Evolutionary conservation across 2,888 invertebrate species (phyloP).

Genomic region (Blera fallax): DNA sequence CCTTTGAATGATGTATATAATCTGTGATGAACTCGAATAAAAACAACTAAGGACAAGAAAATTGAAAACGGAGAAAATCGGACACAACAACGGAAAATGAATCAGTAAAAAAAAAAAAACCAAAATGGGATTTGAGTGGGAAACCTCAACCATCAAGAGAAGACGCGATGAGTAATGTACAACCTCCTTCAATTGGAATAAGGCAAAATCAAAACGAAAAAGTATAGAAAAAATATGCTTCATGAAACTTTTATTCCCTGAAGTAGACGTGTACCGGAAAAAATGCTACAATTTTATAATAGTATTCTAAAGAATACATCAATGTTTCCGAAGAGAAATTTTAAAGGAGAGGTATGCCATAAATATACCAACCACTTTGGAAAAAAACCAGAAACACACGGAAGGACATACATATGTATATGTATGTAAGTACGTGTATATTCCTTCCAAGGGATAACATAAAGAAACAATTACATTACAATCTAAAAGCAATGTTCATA

Average conservation of each 20-base stretch:
- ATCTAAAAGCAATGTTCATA: constrained; percentile 60
- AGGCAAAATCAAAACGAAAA: neutral
- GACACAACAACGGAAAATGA: neutral
- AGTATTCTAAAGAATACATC: neutral
- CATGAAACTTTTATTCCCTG: neutral
- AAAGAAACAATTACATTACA: constrained; percentile 36
- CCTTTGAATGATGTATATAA: neutral
- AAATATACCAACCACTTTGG: neutral
- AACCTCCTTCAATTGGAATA: neutral
- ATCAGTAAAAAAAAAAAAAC: neutral
- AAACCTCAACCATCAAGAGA: neutral
- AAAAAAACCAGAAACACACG: neutral
- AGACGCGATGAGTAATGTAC: neutral
- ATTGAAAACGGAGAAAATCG: neutral
- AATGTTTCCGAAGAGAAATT: neutral
- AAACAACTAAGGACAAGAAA: neutral
- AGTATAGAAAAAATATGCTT: neutral
- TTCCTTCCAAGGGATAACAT: neutral
- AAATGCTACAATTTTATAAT: neutral
- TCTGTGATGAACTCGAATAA: neutral
- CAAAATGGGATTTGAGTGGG: neutral
- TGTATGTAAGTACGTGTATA: neutral
- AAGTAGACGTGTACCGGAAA: neutral
- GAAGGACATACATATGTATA: neutral
- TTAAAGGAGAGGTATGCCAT: neutral